Evolutionary conservation across 2,113 vertebrate species (phyloP).

Genomic region (Anarhynchus alexandrinus): DNA sequence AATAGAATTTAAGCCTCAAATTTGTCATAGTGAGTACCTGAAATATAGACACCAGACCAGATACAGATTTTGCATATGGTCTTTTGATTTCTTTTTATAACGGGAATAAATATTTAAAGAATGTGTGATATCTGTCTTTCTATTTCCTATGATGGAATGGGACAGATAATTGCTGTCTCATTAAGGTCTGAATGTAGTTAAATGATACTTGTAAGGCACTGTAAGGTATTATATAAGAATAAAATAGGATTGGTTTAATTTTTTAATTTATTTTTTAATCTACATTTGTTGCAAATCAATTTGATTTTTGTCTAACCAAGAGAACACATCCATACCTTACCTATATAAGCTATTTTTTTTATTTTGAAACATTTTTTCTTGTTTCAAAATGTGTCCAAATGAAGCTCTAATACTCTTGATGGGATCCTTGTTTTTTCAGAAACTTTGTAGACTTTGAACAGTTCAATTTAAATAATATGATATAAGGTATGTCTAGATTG

Average conservation of each 20-base stretch:
- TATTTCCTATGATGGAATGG: neutral
- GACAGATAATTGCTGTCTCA: neutral
- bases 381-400: neutral
- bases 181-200: neutral
- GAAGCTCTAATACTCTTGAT: neutral
- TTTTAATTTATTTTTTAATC: neutral
- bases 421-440: neutral
- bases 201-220: neutral
- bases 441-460: neutral
- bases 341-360: neutral
- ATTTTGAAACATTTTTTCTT: neutral
- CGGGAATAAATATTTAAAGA: neutral
- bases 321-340: neutral
- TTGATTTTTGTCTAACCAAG: neutral
- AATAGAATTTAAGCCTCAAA: neutral
- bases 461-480: neutral
- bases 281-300: neutral
- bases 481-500: neutral
- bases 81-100: neutral
- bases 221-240: neutral
- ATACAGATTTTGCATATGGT: neutral
- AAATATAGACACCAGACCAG: neutral
- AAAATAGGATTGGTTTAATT: neutral
- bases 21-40: neutral
- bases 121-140: neutral